Base-by-base conservation (phyloP, 2,888 invertebrate species). In the Sinodicranocentrus sp. region DNA sequence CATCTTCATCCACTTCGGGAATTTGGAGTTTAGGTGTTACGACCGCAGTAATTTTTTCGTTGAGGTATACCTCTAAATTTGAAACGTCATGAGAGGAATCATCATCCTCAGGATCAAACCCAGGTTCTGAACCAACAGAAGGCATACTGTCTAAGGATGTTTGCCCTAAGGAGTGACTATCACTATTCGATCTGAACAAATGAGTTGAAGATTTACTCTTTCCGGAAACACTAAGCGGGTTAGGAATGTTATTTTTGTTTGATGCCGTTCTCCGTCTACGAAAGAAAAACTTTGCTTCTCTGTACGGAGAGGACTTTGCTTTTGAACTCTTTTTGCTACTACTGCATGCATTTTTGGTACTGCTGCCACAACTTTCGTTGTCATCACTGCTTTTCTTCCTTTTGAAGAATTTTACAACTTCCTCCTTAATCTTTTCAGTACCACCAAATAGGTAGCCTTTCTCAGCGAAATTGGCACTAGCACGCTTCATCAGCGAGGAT, bases 131-230 rank as follows among this genome's bases (percentile, higher is more conserved):
- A 13, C 85, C 87, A 17, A 87, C 75, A 5, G 88, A 88, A 10
- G 87, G 88, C 44, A 88, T 73, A 65, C 88, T 88, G 21, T 88
- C 89, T 23, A 88, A 57, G 0, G 88, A 88, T 0, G 86, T 87
- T 52, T 87, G 85, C 1, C 84, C 88, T 15, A 87, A 28, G 0
- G 89, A 89, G 61, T 83, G 87, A 65, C 87, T 89, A 26, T 89
- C 89, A 75, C 89, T 89, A 17, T 85, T 88, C 0, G 87, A 87
- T 26, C 88, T 72, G 17, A 71, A 71, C 15, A 84, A 73, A 23
- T 71, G 65, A 28, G 68, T 78, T 48, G 59, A 85, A 2, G 78
- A 73, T 63, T 57, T 77, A 39, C 77, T 65, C 71, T 68, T 71
- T 2, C 23, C 63, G 17, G 10, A n/a, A 1, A 39, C 2, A 1